These are phyloP conservation scores for Eurytemora carolleeae DNA, from an alignment of 1,140 invertebrate genomes.

Conservation along the genomic window DNA sequence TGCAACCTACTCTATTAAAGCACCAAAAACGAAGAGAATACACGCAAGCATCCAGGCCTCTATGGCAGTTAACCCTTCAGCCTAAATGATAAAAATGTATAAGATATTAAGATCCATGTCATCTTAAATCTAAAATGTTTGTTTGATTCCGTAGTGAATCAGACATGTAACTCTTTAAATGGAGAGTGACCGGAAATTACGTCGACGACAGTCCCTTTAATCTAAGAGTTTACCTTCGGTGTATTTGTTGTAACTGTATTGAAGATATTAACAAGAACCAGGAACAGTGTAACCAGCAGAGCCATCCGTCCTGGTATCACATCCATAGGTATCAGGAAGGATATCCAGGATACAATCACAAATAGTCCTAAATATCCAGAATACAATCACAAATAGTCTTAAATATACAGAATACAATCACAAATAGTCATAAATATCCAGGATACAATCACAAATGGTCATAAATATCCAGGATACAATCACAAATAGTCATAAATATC, in stretches of 20 bases:
- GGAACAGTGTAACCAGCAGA: constrained; percentile 16
- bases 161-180: too few relatives aligned
- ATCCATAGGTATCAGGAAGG: constrained; percentile 16
- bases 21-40: constrained; percentile 12
- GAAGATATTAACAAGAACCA: constrained; percentile 16
- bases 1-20: not conserved
- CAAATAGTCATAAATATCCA: too few relatives aligned
- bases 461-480: too few relatives aligned
- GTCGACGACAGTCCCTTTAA: too few relatives aligned
- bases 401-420: too few relatives aligned
- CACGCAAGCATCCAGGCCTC: constrained; percentile 10
- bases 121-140: too few relatives aligned
- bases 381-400: too few relatives aligned
- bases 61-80: constrained; percentile 9
- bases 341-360: constrained; percentile 17
- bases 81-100: constrained; percentile 1
- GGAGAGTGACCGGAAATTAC: too few relatives aligned
- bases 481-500: too few relatives aligned
- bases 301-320: constrained; percentile 17
- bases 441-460: too few relatives aligned
- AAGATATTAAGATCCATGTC: too few relatives aligned
- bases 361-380: constrained; percentile 14
- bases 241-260: constrained; percentile 16
- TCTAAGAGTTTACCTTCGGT: constrained; percentile 13
- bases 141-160: too few relatives aligned